Evolutionary conservation across 2,797 vertebrate genomes (phyloP), one percentile per base, ranked within the genome.

Genomic region (Mormyrus proboscirostris): DNA sequence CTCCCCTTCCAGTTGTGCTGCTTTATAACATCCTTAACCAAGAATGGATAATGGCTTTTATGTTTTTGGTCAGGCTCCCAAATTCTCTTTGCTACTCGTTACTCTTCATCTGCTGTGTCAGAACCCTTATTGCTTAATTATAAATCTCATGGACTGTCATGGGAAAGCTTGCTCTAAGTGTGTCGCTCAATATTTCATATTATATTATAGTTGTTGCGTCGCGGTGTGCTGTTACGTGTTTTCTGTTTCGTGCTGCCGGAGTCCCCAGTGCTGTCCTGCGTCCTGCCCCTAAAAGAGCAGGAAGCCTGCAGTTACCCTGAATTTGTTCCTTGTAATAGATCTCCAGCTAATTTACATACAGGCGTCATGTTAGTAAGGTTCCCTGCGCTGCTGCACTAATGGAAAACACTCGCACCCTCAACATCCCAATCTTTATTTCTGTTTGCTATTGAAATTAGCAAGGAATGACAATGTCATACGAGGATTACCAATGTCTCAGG

Each of bases 71-170:
- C 94, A 94, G 92, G 91, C 94, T 95, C 94, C 94, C 94, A 93
- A 93, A 89, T 91, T 73, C 88, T 93, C 93, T 92, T 92, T 90
- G 91, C 92, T 84, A 92, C 89, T 94, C 93, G 95, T 95, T 94
- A 94, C 92, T 88, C 92, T 89, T 88, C 90, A 57, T 93, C 93
- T 92, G 93, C 88, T 41, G 41, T 91, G 88, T 93, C 91, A 94
- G 94, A 95, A 95, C 95, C 94, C 92, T 19, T 89, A 93, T 93
- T 93, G 92, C 91, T 93, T 95, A 95, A 96, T 96, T 96, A 96
- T 94, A 93, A 93, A 95, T 94, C 93, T 93, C 93, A 92, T 91
- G 86, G 16, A 92, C 91, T 94, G 93, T 92, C 94, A 92, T 93
- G 91, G 91, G 93, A 90, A 33, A 92, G 91, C 91, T 29, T 87